phyloP scores from a whole-genome alignment of 2,888 invertebrate species.

The Macrophya alboannulata region DNA sequence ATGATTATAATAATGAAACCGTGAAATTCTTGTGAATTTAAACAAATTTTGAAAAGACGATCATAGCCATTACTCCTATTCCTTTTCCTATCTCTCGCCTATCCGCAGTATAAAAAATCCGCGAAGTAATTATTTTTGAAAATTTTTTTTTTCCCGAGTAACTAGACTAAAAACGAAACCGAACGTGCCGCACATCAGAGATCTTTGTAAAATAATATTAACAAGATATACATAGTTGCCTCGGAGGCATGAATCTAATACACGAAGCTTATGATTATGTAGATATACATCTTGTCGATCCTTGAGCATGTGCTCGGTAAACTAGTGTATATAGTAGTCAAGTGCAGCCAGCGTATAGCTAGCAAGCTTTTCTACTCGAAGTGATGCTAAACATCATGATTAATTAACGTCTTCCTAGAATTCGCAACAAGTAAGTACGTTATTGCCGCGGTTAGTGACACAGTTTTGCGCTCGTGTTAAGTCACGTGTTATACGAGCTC shows the following conservation, averaged over 20 bases:
- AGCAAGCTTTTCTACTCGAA: background rate
- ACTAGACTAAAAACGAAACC: background rate
- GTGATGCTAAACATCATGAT: conserved; percentile 65
- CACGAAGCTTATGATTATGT: background rate
- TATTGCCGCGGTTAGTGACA: conserved; percentile 69
- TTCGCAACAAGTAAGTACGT: conserved; percentile 75
- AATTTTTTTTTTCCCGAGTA: too few relatives aligned
- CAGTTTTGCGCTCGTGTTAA: conserved; percentile 34
- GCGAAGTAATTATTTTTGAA: too few relatives aligned
- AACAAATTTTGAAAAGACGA: background rate
- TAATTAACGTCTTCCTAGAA: conserved; percentile 77
- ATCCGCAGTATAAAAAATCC: too few relatives aligned
- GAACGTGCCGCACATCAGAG: background rate
- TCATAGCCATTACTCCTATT: too few relatives aligned
- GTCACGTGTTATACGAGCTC: conserved; percentile 22
- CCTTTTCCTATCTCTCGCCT: too few relatives aligned
- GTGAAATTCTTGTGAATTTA: background rate
- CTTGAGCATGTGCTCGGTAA: background rate
- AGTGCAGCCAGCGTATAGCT: conserved; percentile 10
- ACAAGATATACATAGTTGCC: background rate
- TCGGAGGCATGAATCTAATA: background rate
- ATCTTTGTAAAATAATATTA: background rate
- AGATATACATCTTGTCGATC: background rate
- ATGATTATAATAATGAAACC: too few relatives aligned
- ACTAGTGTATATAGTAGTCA: background rate